A percentile compares a stretch with the other conserved stretches of the same genome.
Evolutionary conservation across 2,888 invertebrate genomes (phyloP).

Genomic region (Tetrapedia diversipes): DNA sequence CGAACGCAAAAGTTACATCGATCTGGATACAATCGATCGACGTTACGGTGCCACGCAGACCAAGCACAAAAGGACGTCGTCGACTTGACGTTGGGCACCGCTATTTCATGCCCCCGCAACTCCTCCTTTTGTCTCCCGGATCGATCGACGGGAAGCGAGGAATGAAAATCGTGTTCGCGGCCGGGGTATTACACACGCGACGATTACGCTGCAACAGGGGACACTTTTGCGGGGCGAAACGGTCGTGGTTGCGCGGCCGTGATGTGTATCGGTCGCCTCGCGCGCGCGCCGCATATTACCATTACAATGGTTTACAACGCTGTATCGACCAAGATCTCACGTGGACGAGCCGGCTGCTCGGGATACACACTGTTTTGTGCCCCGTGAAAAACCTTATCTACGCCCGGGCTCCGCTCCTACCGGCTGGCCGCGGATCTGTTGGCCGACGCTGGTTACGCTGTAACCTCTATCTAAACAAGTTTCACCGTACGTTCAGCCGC

Average conservation of each 20-base stretch:
- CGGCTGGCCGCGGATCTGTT: conserved; percentile 14
- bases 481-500: conserved; percentile 3
- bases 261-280: conserved; percentile 59
- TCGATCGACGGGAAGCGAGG: conserved; percentile 22
- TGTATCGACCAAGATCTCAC: conserved; percentile 75
- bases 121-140: not conserved
- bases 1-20: too few species aligned
- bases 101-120: not conserved
- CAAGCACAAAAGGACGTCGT: too few species aligned
- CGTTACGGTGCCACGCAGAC: too few species aligned
- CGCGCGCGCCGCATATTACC: conserved; percentile 74
- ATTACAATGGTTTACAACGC: conserved; percentile 80
- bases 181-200: conserved; percentile 37
- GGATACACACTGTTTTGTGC: conserved; percentile 42
- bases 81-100: not conserved
- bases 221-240: conserved; percentile 47
- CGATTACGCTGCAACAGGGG: conserved; percentile 37
- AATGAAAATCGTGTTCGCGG: conserved; percentile 13
- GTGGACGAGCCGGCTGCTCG: conserved; percentile 56
- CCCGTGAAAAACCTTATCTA: conserved; percentile 37
- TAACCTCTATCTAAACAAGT: conserved; percentile 18
- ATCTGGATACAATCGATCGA: too few species aligned
- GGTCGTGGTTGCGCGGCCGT: conserved; percentile 37
- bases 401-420: conserved; percentile 4
- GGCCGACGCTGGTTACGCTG: conserved; percentile 1